A percentile compares a stretch with the other conserved stretches of the same genome.
These are phyloP conservation scores for Enoplolaimus lenunculus DNA, from an alignment of 2,888 invertebrate genomes.

Conservation along the genomic window DNA sequence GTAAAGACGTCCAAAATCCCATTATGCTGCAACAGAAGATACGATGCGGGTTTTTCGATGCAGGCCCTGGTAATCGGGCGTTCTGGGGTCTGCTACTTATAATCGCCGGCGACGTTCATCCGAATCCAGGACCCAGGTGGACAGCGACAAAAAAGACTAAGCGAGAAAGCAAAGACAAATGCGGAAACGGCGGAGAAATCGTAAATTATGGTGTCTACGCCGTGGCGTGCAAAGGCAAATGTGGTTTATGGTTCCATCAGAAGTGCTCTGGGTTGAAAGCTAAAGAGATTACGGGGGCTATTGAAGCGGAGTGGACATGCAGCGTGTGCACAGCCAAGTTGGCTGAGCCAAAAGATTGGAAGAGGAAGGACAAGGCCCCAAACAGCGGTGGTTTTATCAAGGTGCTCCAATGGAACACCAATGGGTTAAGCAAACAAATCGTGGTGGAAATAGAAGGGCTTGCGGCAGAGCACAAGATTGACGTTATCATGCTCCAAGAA, in stretches of 20 bases:
- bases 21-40: background rate
- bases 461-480: background rate
- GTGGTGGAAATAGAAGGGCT: background rate
- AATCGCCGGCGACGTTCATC: background rate
- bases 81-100: background rate
- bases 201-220: background rate
- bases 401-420: background rate
- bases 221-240: background rate
- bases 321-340: too few species aligned
- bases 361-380: too few species aligned
- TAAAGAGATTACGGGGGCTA: too few species aligned
- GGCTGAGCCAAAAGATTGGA: too few species aligned
- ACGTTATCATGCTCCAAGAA: constrained; percentile 3
- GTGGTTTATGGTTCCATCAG: background rate
- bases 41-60: background rate
- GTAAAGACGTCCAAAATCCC: background rate
- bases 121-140: background rate
- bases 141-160: background rate
- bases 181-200: background rate
- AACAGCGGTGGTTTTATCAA: too few species aligned
- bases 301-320: too few species aligned
- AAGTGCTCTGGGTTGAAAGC: background rate
- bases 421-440: background rate
- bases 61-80: background rate
- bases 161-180: background rate